Evolutionary conservation across 2,888 invertebrate genomes (phyloP), one percentile per base, ranked within the genome.

Genomic region (Coenonympha arcania): DNA sequence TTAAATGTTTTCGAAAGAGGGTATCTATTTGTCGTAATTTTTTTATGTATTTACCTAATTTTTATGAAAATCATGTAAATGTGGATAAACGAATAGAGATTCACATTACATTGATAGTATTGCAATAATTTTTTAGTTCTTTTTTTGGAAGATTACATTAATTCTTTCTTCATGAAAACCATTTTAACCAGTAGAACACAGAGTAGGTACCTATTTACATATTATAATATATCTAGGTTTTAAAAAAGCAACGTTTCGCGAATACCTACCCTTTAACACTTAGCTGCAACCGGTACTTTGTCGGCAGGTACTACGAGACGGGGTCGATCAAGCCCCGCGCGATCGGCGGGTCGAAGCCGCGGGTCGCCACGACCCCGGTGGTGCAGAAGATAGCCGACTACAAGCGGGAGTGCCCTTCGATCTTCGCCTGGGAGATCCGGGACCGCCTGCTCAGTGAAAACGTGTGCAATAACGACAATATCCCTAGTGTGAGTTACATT

Each of bases 361-460:
- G 98, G 63, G 98, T 97, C 52, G 97, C 96, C 55, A 97, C 97
- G 44, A 93, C 94, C 47, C 93, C 93, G 33, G 98, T 98, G 59
- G 98, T 98, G 61, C 91, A 92, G 81, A 96, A 96, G 88, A 97
- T 98, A 66, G 96, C 98, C 48, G 94, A 95, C 76, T 98, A 96
- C 90, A 98, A 98, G 87, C 88, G 97, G 46, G 98, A 98, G 79
- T 98, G 98, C 80, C 98, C 98, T 26, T 96, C 96, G 65, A 98
- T 98, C 82, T 98, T 98, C 87, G 98, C 98, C 41, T 98, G 98
- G 98, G 98, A 98, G 88, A 98, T 98, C 75, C 88, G 98, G 46
- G 98, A 98, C 73, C 91, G 97, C 71, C 90, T 98, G 65, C 89
- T 98, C 49, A 93, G 94, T 52, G 98, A 98, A 75, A 95, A 94